Evolutionary conservation across 2,113 vertebrate species (phyloP).

Genomic region (Ceuthmochares aereus): DNA sequence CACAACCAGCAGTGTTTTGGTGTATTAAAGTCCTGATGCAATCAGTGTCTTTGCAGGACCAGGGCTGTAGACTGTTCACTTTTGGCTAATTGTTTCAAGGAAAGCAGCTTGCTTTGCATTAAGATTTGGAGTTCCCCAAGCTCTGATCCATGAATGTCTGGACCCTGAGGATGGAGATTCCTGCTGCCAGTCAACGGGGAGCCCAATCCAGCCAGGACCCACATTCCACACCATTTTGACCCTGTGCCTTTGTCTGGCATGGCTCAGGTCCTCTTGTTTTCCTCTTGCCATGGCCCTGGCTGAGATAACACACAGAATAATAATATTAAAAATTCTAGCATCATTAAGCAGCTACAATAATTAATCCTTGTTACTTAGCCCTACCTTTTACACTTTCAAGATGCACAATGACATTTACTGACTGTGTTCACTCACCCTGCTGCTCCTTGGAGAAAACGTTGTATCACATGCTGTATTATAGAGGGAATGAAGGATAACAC

Average conservation of each 20-base stretch:
- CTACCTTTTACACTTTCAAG: constrained; percentile 23
- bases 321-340: neutral
- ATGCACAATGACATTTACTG: neutral
- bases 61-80: neutral
- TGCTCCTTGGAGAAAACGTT: constrained; percentile 23
- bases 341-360: constrained; percentile 9
- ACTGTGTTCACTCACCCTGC: neutral
- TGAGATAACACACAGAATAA: neutral
- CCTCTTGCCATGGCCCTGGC: neutral
- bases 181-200: neutral
- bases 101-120: neutral
- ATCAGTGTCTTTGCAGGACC: neutral
- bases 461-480: neutral
- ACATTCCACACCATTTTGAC: neutral
- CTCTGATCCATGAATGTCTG: neutral
- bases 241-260: neutral
- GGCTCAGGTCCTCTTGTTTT: neutral
- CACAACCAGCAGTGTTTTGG: neutral
- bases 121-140: neutral
- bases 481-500: constrained; percentile 10
- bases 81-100: neutral
- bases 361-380: neutral
- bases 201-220: neutral
- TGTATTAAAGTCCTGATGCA: neutral
- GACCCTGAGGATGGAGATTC: neutral